Conservation (phyloP, 2,888 invertebrate genomes). For the Zygogramma bicolorata region DNA sequence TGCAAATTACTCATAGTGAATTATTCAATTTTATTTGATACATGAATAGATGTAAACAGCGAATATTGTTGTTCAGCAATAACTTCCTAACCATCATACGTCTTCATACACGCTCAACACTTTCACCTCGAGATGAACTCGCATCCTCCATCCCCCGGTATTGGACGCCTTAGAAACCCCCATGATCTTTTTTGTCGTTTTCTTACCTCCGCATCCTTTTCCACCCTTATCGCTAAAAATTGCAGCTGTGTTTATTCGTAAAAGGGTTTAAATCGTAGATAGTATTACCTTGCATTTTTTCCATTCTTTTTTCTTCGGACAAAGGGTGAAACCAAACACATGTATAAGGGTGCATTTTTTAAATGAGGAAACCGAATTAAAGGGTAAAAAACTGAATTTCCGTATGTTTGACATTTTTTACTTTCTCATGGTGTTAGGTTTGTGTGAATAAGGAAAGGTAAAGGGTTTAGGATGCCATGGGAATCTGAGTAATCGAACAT, state of each 20-base stretch:
- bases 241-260: slow-evolving; percentile 57
- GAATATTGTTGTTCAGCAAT: no score
- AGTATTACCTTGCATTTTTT: slow-evolving; percentile 55
- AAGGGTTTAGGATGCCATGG: slow-evolving; percentile 37
- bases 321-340: slow-evolving; percentile 56
- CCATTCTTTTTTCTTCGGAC: slow-evolving; percentile 46
- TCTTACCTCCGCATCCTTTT: slow-evolving; percentile 39
- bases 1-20: no score
- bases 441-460: slow-evolving; percentile 34
- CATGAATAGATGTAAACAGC: no score
- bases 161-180: slow-evolving; percentile 7
- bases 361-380: slow-evolving; percentile 46
- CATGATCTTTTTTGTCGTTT: slow-evolving; percentile 32
- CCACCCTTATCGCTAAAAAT: slow-evolving; percentile 45
- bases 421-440: slow-evolving; percentile 47
- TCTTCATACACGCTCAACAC: background rate
- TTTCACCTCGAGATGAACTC: background rate
- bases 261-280: slow-evolving; percentile 56
- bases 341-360: slow-evolving; percentile 50
- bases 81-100: background rate
- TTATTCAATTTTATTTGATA: no score
- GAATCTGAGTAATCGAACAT: slow-evolving; percentile 27
- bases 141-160: slow-evolving; percentile 6
- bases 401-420: slow-evolving; percentile 38
- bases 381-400: slow-evolving; percentile 50